A percentile compares a stretch with the other conserved stretches of the same genome.
phyloP scores from a whole-genome alignment of 1,140 invertebrate species.

The Tetragnatha versicolor region DNA sequence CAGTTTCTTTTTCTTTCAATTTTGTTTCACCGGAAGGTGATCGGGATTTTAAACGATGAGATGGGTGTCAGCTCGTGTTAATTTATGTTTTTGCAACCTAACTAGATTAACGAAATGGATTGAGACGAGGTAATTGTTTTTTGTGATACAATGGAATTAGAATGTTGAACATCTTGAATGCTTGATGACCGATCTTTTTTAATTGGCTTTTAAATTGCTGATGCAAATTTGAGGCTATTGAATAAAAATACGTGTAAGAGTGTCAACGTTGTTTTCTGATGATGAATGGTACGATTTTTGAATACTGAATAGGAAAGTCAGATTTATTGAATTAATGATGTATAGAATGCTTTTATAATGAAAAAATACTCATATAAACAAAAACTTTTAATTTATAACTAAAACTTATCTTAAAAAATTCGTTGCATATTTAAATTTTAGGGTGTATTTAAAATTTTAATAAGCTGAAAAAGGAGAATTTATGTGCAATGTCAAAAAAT shows the following conservation, averaged over 20 bases:
- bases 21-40: constrained; percentile 13
- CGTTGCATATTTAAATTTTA: too few species aligned
- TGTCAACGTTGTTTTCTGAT: background rate
- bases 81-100: constrained; percentile 11
- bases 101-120: constrained; percentile 25
- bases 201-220: background rate
- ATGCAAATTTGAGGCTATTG: background rate
- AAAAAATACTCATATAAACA: too few species aligned
- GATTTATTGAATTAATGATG: too few species aligned
- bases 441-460: too few species aligned
- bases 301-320: background rate
- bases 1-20: constrained; percentile 1
- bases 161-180: background rate
- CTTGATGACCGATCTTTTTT: background rate
- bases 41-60: constrained; percentile 1
- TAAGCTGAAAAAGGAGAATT: too few species aligned
- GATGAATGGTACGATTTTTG: background rate
- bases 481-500: too few species aligned
- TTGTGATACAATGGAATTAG: background rate
- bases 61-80: constrained; percentile 11
- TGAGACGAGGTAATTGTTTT: constrained; percentile 2
- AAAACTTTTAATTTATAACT: too few species aligned
- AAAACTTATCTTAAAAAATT: too few species aligned
- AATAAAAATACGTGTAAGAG: background rate
- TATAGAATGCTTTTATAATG: too few species aligned